Percentiles rank a stretch among this genome's conserved stretches.
These are phyloP conservation scores for Bradypodion ventrale DNA, from an alignment of 2,797 vertebrate species.

Conservation along the genomic window DNA sequence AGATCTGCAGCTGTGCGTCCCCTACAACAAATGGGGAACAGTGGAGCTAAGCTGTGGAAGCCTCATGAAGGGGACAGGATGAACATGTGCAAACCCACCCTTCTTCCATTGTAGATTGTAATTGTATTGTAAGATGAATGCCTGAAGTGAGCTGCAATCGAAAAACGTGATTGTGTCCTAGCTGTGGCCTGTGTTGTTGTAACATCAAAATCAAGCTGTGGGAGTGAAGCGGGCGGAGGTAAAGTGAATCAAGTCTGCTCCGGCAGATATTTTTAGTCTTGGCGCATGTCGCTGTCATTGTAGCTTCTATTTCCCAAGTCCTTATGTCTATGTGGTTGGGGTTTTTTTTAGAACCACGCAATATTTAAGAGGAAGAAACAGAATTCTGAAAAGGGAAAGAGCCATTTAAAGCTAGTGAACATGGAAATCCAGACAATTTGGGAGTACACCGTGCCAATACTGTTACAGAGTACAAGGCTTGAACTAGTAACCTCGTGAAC, in stretches of 20 bases:
- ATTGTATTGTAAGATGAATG: background rate
- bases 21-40: background rate
- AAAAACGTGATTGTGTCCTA: background rate
- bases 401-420: background rate
- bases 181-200: background rate
- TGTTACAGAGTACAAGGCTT: background rate
- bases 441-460: background rate
- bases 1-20: background rate
- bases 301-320: background rate
- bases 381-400: background rate
- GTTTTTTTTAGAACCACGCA: background rate
- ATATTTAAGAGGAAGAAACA: background rate
- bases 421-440: background rate
- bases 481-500: background rate
- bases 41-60: background rate
- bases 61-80: background rate
- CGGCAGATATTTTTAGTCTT: slow-evolving; percentile 12
- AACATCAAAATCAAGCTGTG: background rate
- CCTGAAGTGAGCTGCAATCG: background rate
- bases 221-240: background rate
- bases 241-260: background rate
- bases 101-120: background rate
- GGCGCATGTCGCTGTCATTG: background rate
- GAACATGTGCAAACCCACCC: background rate
- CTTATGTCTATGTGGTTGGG: background rate